These are phyloP conservation scores for Choloepus hoffmanni DNA, from an alignment of 2,113 vertebrate genomes.

Conservation along the genomic window DNA sequence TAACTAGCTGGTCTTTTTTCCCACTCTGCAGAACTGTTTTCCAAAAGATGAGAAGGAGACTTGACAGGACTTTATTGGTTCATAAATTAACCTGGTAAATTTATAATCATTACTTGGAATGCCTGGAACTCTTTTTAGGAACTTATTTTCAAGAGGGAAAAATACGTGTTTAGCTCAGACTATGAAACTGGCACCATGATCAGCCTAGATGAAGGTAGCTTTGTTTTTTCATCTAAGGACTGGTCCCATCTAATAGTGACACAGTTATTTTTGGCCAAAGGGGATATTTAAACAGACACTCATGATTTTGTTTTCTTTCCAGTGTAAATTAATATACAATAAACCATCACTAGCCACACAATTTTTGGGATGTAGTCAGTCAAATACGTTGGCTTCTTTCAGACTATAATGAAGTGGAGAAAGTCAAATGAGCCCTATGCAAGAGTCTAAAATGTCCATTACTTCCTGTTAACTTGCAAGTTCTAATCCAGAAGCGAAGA, in stretches of 20 bases:
- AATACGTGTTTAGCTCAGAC: constrained; percentile 57
- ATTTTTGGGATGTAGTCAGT: constrained; percentile 9
- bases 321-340: constrained; percentile 63
- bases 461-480: constrained; percentile 16
- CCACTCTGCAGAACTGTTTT: constrained; percentile 75
- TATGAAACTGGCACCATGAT: constrained; percentile 36
- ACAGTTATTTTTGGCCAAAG: constrained; percentile 57
- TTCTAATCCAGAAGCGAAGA: constrained; percentile 54
- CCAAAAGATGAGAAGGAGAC: constrained; percentile 79
- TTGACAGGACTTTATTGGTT: constrained; percentile 84
- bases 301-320: constrained; percentile 24
- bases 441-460: constrained; percentile 46
- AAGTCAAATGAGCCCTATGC: constrained; percentile 30
- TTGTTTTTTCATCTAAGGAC: constrained; percentile 37
- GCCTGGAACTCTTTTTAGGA: constrained; percentile 82
- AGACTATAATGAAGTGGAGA: constrained; percentile 40
- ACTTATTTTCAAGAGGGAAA: constrained; percentile 68
- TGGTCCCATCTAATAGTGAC: constrained; percentile 7
- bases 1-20: constrained; percentile 72
- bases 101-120: constrained; percentile 81
- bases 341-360: constrained; percentile 37
- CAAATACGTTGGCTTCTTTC: constrained; percentile 49
- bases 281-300: constrained; percentile 62
- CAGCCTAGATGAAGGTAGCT: not conserved
- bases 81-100: constrained; percentile 84